Evolutionary conservation across 1,140 invertebrate genomes (phyloP).

Genomic region (Drosophila athabasca): DNA sequence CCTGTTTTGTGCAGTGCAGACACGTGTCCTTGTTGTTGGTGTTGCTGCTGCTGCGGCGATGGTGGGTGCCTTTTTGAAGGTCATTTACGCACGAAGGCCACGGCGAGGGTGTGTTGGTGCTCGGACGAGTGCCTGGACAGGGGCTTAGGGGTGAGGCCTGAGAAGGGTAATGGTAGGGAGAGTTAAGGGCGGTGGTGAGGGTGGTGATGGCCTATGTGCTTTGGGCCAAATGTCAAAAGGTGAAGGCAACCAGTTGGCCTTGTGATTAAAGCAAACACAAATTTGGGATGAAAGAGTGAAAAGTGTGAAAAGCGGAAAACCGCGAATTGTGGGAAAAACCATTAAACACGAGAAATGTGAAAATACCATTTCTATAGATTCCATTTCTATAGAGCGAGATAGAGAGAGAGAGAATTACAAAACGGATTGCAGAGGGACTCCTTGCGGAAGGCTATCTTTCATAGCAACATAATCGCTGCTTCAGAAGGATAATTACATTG

Average conservation of each 20-base stretch:
- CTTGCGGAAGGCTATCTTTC: too few species aligned
- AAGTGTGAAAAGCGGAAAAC: background rate
- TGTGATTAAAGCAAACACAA: constrained; percentile 32
- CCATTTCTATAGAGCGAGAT: too few species aligned
- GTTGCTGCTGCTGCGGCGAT: constrained; percentile 44
- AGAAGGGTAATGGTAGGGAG: background rate
- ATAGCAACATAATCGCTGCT: too few species aligned
- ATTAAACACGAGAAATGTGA: background rate
- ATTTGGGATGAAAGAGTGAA: background rate
- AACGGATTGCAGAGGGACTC: too few species aligned
- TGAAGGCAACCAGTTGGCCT: constrained; percentile 51
- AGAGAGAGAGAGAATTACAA: too few species aligned
- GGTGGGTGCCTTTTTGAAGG: constrained; percentile 67
- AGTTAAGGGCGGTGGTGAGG: background rate
- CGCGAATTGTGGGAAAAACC: background rate
- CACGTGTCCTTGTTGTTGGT: constrained; percentile 54
- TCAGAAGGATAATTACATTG: too few species aligned
- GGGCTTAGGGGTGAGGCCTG: constrained; percentile 1
- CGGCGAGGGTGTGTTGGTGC: constrained; percentile 20
- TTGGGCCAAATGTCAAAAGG: constrained; percentile 57
- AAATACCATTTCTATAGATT: too few species aligned
- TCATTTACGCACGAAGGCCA: constrained; percentile 64
- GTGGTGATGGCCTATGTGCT: too few species aligned
- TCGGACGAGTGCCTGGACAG: background rate
- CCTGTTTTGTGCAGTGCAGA: constrained; percentile 33